Base-by-base conservation (phyloP, 2,797 vertebrate genomes). In the Microhierax caerulescens region DNA sequence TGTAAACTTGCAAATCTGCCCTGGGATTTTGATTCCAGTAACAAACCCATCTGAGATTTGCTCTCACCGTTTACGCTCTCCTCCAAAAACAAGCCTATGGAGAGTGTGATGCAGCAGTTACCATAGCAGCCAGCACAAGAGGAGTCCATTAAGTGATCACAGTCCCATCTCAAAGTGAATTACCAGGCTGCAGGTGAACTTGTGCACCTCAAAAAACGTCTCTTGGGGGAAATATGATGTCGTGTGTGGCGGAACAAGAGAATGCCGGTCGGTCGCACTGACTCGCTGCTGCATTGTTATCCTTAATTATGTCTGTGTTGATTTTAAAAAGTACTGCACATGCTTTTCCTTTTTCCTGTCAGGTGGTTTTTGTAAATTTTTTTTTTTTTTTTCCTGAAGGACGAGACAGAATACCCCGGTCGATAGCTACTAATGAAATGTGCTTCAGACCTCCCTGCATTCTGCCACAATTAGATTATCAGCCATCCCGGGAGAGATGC, bases 321-420 rank as follows among this genome's bases (percentile, higher is more conserved):
- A 80, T 93, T 96, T 89, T 48, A 50, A 65, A 84, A 96, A 85
- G 84, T 70, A 47, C 86, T 48, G 75, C 75, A 39, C 94, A 94
- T 3, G 36, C 85, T 95, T 93, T 97, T 97, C 97, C 97, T 96
- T 96, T 95, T 97, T 95, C 94, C 95, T 95, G 94, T 96, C 92
- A 93, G 92, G 86, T 92, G 90, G 13, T 18, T 94, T 86, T 74
- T 57, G 50, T 86, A 30, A 59, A n/a, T n/a, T n/a, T n/a, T 34
- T 63, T 67, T 36, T 75, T 72, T 61, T 65, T 63, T 9, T 5
- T 13, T 32, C 57, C 84, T 72, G 20, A 92, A 93, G 48, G 48
- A 80, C 4, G 2, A 89, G 74, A 68, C 81, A 76, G 34, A 77
- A 67, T 85, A 36, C 21, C 64, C 60, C 41, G 85, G 81, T 74